Conservation (phyloP, 2,888 invertebrate genomes). For the Lucinisca nassula region DNA sequence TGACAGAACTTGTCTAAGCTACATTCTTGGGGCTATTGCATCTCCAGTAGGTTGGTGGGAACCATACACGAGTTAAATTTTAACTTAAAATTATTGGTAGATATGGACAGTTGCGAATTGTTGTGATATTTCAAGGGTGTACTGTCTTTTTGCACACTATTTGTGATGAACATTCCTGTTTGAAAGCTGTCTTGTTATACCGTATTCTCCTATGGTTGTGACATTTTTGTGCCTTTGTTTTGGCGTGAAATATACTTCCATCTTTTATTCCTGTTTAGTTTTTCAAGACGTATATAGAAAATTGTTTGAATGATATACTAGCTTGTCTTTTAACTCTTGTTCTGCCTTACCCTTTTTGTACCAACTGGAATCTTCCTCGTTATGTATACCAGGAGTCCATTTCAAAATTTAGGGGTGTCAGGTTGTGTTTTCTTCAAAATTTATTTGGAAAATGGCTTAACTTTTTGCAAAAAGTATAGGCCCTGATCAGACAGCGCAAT, state of each 20-base stretch:
- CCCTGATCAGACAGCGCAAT: too few relatives aligned
- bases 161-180: background rate
- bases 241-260: background rate
- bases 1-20: background rate
- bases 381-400: too few relatives aligned
- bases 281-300: background rate
- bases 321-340: background rate
- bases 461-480: too few relatives aligned
- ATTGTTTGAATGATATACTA: background rate
- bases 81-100: background rate
- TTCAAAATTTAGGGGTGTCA: too few relatives aligned
- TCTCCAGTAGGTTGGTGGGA: background rate
- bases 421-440: too few relatives aligned
- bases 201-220: background rate
- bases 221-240: slow-evolving; percentile 5
- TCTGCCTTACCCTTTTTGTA: too few relatives aligned
- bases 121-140: background rate
- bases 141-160: background rate
- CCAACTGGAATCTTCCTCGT: too few relatives aligned
- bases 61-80: background rate
- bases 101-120: background rate
- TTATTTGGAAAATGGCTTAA: too few relatives aligned
- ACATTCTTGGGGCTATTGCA: background rate
- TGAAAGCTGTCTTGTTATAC: too few relatives aligned
- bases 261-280: background rate